Evolutionary conservation across 2,113 vertebrate species (phyloP), one percentile per base, ranked within the genome.

Genomic region (Lophura nycthemera): DNA sequence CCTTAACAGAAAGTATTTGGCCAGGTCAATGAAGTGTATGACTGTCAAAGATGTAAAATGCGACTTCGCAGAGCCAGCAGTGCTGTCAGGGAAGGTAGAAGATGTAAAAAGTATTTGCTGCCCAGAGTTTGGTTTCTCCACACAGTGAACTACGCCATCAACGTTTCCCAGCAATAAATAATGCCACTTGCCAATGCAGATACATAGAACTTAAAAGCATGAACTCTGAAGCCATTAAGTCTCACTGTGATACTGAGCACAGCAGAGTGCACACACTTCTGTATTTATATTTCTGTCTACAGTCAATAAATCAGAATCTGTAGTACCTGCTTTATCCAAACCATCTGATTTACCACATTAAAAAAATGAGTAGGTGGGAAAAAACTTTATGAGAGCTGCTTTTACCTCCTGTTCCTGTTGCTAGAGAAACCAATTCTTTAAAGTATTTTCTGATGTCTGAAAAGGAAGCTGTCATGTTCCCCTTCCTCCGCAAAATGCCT

Each of bases 341-440:
- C 95, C 96, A 96, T 97, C 96, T 97, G 97, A 94, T 89, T 91
- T 90, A 17, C 40, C 20, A 86, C 85, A 36, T 86, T 92, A 71
- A 81, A 94, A 86, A 94, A 95, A 85, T 11, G 82, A 92, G 92
- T 82, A 88, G 90, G 88, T 96, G 95, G 96, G 75, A 61, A 57
- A 94, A 90, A 90, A 72, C 54, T 90, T 85, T 85, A 88, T 10
- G 82, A 93, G 96, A 73, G 50, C 25, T 73, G 87, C 72, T 83
- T 88, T 82, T 90, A 79, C 42, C 80, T 89, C 48, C 79, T 63
- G 43, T 67, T 95, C 92, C 82, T 88, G 95, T 97, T 97, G 96
- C 97, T 83, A 97, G 80, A 97, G 95, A 95, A 96, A 97, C 96
- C 57, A 70, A 45, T 88, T 76, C 59, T 84, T 59, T 74, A 85